Percentiles rank a stretch among this genome's conserved stretches.
phyloP scores from a whole-genome alignment of 2,888 invertebrate species.

The Chrysolina oricalcia region DNA sequence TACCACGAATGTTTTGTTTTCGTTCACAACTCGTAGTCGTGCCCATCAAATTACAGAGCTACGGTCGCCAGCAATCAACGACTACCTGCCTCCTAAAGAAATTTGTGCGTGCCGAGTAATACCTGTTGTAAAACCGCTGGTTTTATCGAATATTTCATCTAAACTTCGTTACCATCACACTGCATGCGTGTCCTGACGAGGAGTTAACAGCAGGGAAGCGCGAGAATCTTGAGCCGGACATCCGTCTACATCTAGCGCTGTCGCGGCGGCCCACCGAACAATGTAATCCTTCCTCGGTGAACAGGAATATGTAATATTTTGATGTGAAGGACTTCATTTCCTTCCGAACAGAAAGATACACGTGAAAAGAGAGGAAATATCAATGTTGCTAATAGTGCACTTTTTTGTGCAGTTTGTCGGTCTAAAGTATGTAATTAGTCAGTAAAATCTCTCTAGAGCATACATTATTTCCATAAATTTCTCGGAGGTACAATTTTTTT shows the following conservation, averaged over 20 bases:
- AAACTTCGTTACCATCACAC: conserved; percentile 18
- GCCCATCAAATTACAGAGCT: conserved; percentile 1
- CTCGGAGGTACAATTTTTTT: no score
- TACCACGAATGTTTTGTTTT: not conserved
- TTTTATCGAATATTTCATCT: conserved; percentile 19
- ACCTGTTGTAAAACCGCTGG: not conserved
- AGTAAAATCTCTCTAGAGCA: no score
- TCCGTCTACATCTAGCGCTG: conserved; percentile 50
- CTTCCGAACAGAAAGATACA: no score
- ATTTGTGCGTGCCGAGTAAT: conserved; percentile 9
- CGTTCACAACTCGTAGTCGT: not conserved
- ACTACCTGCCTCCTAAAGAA: conserved; percentile 7
- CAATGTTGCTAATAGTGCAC: no score
- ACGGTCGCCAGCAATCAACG: not conserved
- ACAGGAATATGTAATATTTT: no score
- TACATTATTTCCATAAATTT: no score
- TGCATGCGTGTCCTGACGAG: conserved; percentile 18
- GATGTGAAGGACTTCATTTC: no score
- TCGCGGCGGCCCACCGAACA: no score
- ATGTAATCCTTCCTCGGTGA: no score
- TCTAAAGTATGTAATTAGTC: no score
- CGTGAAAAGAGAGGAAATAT: no score
- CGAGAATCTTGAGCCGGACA: conserved; percentile 63
- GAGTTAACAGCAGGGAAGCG: conserved; percentile 63
- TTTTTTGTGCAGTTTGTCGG: no score